A percentile compares a stretch with the other conserved stretches of the same genome.
phyloP scores from a whole-genome alignment of 2,888 invertebrate species.

The Crossocerus cetratus region DNA sequence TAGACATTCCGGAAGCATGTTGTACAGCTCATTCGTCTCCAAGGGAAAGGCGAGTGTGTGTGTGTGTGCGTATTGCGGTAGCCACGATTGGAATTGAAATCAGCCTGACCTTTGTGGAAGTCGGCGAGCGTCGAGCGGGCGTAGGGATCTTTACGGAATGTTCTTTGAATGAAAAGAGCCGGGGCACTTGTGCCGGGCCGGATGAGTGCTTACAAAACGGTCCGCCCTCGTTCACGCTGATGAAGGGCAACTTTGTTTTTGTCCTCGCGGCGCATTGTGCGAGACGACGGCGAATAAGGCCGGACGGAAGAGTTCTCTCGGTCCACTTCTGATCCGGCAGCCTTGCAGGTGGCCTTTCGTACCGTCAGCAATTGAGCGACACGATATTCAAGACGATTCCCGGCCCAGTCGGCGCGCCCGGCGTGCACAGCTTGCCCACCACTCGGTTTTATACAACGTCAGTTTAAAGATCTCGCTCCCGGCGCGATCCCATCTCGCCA shows the following conservation, averaged over 20 bases:
- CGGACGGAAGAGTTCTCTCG: too few relatives aligned
- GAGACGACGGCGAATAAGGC: too few relatives aligned
- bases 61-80: neutral
- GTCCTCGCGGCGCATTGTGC: too few relatives aligned
- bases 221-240: neutral
- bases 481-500: conserved; percentile 11
- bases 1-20: neutral
- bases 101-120: neutral
- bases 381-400: neutral
- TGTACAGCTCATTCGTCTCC: neutral
- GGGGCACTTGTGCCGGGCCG: neutral
- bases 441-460: neutral
- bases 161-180: neutral
- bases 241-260: conserved; percentile 1
- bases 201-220: neutral
- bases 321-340: too few relatives aligned
- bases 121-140: conserved; percentile 1
- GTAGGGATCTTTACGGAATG: neutral
- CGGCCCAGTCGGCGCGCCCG: neutral
- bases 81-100: conserved; percentile 6
- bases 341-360: too few relatives aligned
- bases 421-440: too few relatives aligned
- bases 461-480: conserved; percentile 29
- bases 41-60: too few relatives aligned
- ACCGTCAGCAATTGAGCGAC: too few relatives aligned